Conservation (phyloP, 2,113 vertebrate species). For the Natator depressus region DNA sequence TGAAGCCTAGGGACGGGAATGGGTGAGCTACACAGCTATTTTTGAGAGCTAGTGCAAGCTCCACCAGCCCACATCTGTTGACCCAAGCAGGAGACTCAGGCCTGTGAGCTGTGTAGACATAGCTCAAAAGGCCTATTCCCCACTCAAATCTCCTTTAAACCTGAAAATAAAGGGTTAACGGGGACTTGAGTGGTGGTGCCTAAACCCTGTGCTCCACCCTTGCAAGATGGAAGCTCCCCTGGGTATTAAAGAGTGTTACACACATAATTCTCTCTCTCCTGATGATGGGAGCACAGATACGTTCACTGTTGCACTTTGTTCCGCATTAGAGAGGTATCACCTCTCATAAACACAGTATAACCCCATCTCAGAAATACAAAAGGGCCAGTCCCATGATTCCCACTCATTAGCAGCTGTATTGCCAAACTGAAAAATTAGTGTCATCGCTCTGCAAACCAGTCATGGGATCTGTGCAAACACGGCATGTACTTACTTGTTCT, state of each 20-base stretch:
- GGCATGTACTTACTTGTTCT: constrained; percentile 1
- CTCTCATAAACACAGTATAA: background rate
- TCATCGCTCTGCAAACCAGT: background rate
- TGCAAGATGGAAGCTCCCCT: background rate
- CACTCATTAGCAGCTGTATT: background rate
- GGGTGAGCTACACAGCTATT: too few relatives aligned
- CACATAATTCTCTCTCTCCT: background rate
- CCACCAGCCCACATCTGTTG: too few relatives aligned
- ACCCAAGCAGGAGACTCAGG: too few relatives aligned
- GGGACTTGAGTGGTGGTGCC: background rate
- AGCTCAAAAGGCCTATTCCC: background rate
- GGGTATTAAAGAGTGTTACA: background rate
- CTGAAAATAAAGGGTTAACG: background rate
- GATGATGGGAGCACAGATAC: background rate
- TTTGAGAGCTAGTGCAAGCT: too few relatives aligned
- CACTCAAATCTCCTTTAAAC: background rate
- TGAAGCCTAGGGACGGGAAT: too few relatives aligned
- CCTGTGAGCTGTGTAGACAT: too few relatives aligned
- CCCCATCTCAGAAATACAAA: background rate
- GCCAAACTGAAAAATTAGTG: background rate
- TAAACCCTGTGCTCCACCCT: background rate
- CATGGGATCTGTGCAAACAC: background rate
- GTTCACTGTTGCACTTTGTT: background rate
- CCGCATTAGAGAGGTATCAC: too few relatives aligned
- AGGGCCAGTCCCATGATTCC: background rate